Evolutionary conservation across 2,797 vertebrate species (phyloP).

Genomic region (Chrysolophus pictus): DNA sequence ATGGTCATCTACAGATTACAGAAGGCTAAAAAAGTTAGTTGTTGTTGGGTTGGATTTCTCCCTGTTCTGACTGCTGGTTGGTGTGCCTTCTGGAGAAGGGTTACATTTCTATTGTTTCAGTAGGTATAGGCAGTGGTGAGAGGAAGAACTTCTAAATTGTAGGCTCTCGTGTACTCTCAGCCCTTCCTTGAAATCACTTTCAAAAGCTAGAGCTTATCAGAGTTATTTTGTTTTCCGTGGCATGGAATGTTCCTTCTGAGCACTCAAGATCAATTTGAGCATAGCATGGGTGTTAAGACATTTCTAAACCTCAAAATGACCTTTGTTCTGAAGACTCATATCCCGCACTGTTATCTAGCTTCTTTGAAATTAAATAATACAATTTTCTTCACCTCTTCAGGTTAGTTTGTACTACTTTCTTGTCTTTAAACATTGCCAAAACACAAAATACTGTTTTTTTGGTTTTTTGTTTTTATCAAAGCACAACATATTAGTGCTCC

Average conservation of each 20-base stretch:
- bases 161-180: not conserved
- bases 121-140: not conserved
- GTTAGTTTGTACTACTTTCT: not conserved
- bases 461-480: not conserved
- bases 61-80: not conserved
- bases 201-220: not conserved
- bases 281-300: not conserved
- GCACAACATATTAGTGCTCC: not conserved
- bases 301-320: not conserved
- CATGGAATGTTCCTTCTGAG: not conserved
- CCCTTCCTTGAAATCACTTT: not conserved
- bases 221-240: not conserved
- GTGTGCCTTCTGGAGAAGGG: not conserved
- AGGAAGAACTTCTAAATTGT: not conserved
- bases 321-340: not conserved
- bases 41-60: not conserved
- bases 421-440: not conserved
- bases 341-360: not conserved
- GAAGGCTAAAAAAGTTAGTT: not conserved
- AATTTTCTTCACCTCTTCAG: not conserved
- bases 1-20: not conserved
- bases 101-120: not conserved
- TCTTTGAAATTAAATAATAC: not conserved
- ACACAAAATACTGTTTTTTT: not conserved
- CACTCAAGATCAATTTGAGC: not conserved